A percentile compares a stretch with the other conserved stretches of the same genome.
These are phyloP conservation scores for Gastrophysa polygoni DNA, from an alignment of 2,888 invertebrate genomes.

Conservation along the genomic window DNA sequence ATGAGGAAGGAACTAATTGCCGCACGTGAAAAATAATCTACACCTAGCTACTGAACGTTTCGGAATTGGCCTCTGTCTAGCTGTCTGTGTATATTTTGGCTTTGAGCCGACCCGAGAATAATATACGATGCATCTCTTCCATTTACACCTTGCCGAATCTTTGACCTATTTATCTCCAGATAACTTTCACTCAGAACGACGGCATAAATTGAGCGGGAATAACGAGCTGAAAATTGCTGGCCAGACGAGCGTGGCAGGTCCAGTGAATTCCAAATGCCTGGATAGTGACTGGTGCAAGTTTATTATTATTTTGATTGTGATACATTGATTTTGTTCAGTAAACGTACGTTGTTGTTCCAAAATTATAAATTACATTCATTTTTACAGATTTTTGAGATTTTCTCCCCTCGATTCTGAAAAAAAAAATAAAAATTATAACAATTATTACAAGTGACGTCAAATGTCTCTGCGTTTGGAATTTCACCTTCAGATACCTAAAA, in stretches of 20 bases:
- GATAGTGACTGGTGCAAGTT: too few relatives aligned
- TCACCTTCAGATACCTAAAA: too few relatives aligned
- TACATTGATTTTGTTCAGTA: neutral
- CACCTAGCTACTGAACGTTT: neutral
- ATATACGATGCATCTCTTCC: neutral
- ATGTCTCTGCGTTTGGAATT: too few relatives aligned
- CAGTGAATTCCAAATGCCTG: too few relatives aligned
- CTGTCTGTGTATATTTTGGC: constrained; percentile 19
- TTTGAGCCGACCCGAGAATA: constrained; percentile 17
- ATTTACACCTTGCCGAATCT: constrained; percentile 14
- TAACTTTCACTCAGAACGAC: constrained; percentile 11
- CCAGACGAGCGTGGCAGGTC: neutral
- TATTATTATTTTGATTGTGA: neutral
- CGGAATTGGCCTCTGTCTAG: neutral
- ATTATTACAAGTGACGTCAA: too few relatives aligned
- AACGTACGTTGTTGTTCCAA: too few relatives aligned
- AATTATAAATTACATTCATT: too few relatives aligned
- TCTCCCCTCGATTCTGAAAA: too few relatives aligned
- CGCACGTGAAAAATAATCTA: too few relatives aligned
- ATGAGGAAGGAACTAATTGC: too few relatives aligned
- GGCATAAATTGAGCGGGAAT: neutral
- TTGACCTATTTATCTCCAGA: constrained; percentile 10
- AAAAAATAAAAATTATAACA: too few relatives aligned
- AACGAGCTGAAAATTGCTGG: neutral
- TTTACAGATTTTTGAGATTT: too few relatives aligned